Evolutionary conservation across 2,888 invertebrate genomes (phyloP).

Genomic region (Homarus gammarus): DNA sequence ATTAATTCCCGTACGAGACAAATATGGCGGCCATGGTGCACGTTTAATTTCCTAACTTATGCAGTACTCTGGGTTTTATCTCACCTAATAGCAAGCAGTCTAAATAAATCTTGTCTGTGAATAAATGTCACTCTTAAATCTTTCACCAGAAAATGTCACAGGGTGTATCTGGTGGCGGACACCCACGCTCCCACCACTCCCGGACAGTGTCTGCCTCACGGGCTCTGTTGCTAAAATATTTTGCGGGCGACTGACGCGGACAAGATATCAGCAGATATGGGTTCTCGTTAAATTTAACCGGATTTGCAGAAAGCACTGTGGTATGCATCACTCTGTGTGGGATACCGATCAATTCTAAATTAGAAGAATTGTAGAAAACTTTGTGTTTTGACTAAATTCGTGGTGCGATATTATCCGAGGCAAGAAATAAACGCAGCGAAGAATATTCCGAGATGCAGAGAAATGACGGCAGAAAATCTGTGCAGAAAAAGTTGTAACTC

Average conservation of each 20-base stretch:
- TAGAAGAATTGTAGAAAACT: neutral
- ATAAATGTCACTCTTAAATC: neutral
- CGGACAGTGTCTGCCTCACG: neutral
- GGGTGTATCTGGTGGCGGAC: neutral
- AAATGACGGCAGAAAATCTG: neutral
- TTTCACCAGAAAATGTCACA: neutral
- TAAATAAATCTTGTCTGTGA: neutral
- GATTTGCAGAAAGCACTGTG: neutral
- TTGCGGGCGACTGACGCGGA: neutral
- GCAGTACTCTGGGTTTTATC: neutral
- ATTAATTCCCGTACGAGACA: neutral
- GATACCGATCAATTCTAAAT: neutral
- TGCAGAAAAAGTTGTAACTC: neutral
- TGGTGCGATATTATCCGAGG: neutral
- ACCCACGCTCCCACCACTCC: neutral
- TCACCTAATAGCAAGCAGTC: neutral
- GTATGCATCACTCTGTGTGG: neutral
- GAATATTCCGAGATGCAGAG: neutral
- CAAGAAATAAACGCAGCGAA: neutral
- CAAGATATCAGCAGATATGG: conserved; percentile 5
- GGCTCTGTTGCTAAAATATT: neutral
- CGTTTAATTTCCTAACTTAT: neutral
- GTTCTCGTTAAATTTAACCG: neutral
- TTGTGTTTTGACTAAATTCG: neutral
- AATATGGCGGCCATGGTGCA: neutral